Evolutionary conservation across 2,113 vertebrate species (phyloP).

Genomic region (Sciurus niger): DNA sequence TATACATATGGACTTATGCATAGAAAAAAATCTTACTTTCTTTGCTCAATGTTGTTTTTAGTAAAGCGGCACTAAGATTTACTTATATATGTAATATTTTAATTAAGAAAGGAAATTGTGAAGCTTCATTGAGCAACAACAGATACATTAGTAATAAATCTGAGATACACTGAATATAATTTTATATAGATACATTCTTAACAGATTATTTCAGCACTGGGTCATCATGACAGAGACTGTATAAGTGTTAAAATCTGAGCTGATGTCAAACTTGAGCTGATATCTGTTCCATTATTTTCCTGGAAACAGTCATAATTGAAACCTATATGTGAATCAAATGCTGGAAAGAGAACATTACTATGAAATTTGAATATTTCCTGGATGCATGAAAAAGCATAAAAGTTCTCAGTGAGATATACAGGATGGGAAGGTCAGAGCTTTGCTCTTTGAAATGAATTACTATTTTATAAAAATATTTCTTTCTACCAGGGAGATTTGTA

Average conservation of each 20-base stretch:
- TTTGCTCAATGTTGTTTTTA: slow-evolving; percentile 47
- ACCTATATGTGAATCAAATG: neutral
- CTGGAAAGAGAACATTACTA: neutral
- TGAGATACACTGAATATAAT: neutral
- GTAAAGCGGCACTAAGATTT: slow-evolving; percentile 49
- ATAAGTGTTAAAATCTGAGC: neutral
- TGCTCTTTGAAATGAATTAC: neutral
- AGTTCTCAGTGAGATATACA: neutral
- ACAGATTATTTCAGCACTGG: neutral
- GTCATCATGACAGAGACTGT: neutral
- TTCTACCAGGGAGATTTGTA: neutral
- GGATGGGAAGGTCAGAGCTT: neutral
- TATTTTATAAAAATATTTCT: slow-evolving; percentile 9
- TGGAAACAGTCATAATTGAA: neutral
- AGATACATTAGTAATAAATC: slow-evolving; percentile 59
- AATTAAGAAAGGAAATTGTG: slow-evolving; percentile 63
- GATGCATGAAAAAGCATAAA: neutral
- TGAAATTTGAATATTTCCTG: neutral
- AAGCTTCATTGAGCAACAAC: neutral
- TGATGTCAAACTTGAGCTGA: neutral
- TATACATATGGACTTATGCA: neutral
- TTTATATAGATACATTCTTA: slow-evolving; percentile 58
- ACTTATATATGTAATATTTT: slow-evolving; percentile 44
- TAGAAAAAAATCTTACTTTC: neutral
- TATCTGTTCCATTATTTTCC: neutral